Percentiles rank a stretch among this genome's conserved stretches.
These are phyloP conservation scores for Ptilorrhoa leucosticta DNA, from an alignment of 2,113 vertebrate genomes.

Conservation along the genomic window DNA sequence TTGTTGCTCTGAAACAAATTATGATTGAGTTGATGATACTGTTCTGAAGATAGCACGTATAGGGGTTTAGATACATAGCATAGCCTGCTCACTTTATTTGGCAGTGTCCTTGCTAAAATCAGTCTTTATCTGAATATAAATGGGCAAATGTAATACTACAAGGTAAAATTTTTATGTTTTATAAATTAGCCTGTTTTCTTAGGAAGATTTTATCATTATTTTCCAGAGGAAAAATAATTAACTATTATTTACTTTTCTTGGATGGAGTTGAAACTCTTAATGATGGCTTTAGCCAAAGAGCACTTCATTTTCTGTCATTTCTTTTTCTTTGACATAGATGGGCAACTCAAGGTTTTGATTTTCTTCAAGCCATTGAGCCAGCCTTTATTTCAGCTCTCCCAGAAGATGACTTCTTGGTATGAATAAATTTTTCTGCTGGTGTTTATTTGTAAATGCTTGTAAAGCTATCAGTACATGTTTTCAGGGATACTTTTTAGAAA, in stretches of 20 bases:
- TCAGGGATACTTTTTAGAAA: not conserved
- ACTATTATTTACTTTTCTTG: not conserved
- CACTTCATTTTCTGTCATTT: not conserved
- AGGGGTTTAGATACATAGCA: not conserved
- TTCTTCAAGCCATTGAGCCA: constrained; percentile 96
- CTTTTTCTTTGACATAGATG: constrained; percentile 76
- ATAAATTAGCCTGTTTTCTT: not conserved
- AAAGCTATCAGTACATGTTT: not conserved
- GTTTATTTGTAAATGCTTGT: not conserved
- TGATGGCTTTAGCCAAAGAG: not conserved
- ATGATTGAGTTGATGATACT: not conserved
- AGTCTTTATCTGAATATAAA: not conserved
- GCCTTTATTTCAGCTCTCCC: constrained; percentile 96
- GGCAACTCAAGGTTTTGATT: constrained; percentile 99
- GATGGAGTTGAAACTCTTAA: not conserved
- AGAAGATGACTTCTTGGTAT: constrained; percentile 98
- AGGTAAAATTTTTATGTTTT: not conserved
- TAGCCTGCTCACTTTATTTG: not conserved
- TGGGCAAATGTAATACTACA: too few species aligned
- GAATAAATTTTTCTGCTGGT: not conserved
- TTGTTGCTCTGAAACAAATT: not conserved
- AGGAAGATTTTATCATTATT: not conserved
- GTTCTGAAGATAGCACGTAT: not conserved
- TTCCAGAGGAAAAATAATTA: not conserved
- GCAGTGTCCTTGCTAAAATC: not conserved